Percentiles rank a stretch among this genome's conserved stretches.
These are phyloP conservation scores for Clepsis dumicolana DNA, from an alignment of 2,888 invertebrate species.

Conservation along the genomic window DNA sequence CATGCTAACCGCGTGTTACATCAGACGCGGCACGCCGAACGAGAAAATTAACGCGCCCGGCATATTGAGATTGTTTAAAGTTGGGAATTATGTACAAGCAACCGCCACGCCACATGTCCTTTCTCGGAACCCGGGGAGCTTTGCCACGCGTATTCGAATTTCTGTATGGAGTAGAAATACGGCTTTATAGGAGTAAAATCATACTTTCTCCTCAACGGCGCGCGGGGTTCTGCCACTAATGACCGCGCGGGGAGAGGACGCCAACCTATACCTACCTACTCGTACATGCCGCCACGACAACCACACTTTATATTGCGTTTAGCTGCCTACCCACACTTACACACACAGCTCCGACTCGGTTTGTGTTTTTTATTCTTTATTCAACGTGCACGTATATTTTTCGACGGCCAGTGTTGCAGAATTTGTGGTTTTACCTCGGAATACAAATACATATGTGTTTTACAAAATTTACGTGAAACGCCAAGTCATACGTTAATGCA, in stretches of 20 bases:
- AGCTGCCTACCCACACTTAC: conserved; percentile 83
- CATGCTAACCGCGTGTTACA: conserved; percentile 44
- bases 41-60: conserved; percentile 69
- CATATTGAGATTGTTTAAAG: conserved; percentile 82
- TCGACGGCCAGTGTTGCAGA: conserved; percentile 61
- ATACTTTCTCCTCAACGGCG: conserved; percentile 83
- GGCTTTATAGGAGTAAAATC: conserved; percentile 86
- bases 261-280: conserved; percentile 74
- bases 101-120: conserved; percentile 78
- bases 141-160: conserved; percentile 82
- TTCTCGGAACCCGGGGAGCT: conserved; percentile 78
- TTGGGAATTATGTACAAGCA: conserved; percentile 81
- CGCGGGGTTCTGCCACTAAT: conserved; percentile 80
- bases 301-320: conserved; percentile 86
- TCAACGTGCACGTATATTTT: conserved; percentile 81
- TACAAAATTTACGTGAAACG: conserved; percentile 32
- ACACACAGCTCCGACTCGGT: conserved; percentile 66
- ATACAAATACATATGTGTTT: conserved; percentile 36
- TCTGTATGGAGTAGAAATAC: conserved; percentile 86
- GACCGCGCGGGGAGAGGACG: conserved; percentile 84
- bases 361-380: conserved; percentile 78
- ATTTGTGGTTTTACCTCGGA: conserved; percentile 52
- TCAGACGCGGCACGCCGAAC: conserved; percentile 51
- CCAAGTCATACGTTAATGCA: conserved; percentile 22
- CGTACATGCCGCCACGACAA: conserved; percentile 68